Base-by-base conservation (phyloP, 2,113 vertebrate genomes). In the Zeus faber region DNA sequence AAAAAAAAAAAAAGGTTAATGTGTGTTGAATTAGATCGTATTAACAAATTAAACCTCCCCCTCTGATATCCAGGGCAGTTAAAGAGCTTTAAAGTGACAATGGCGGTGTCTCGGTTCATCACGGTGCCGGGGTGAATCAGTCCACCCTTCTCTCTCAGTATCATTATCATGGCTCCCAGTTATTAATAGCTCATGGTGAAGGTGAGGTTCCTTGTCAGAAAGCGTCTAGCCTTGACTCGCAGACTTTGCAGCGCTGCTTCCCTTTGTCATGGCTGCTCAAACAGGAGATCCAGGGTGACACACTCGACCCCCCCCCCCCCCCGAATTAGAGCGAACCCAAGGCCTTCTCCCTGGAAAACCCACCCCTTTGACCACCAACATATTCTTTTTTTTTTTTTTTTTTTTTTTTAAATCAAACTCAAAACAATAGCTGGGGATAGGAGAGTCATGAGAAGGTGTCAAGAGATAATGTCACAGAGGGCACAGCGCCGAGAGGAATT, bases 341-440 rank as follows among this genome's bases (percentile, higher is more conserved):
- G 82, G 84, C 78, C 81, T 67, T 62, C 55, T 23, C 8, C 17
- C 64, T 80, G 87, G 82, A 79, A 85, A 87, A 86, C 82, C 85
- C 83, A 33, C 41, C 6, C 61, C 44, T 50, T 61, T n/a, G n/a
- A n/a, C 60, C 70, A 82, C 59, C 67, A 71, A 71, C 70, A n/a
- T n/a, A n/a, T n/a, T n/a, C n/a, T n/a, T n/a, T n/a, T n/a, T n/a
- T n/a, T n/a, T n/a, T n/a, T n/a, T n/a, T n/a, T n/a, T n/a, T n/a
- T 63, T 70, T 77, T 81, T 87, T 84, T 88, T 88, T 87, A 86
- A 86, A 83, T 83, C 82, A 69, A 49, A 48, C 44, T 60, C 61
- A 58, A 76, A 86, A 90, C 89, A 90, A 89, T 90, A 80, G 86
- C 67, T 61, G 65, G 69, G 71, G 68, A 62, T 72, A 54, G 10